A percentile compares a stretch with the other conserved stretches of the same genome.
These are phyloP conservation scores for Atlantisia rogersi DNA, from an alignment of 2,113 vertebrate species.

Conservation along the genomic window DNA sequence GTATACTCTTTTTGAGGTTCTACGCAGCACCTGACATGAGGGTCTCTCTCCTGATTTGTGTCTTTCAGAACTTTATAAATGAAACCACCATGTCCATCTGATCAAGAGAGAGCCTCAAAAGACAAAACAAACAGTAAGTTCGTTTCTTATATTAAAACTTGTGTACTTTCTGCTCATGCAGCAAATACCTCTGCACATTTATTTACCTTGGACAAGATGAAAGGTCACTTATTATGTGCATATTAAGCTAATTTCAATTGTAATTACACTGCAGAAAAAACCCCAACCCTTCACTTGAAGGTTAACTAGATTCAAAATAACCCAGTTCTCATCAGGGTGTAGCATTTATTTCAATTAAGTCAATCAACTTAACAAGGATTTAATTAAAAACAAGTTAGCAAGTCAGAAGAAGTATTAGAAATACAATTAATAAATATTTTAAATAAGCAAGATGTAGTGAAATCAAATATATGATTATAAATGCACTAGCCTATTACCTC, in stretches of 20 bases:
- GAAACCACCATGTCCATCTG: background rate
- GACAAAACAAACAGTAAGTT: background rate
- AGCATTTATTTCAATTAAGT: slow-evolving; percentile 59
- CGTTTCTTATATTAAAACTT: background rate
- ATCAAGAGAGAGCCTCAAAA: background rate
- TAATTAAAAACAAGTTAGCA: slow-evolving; percentile 62
- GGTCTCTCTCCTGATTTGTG: background rate
- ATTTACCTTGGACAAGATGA: slow-evolving; percentile 23
- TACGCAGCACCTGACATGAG: background rate
- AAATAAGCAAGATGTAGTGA: background rate
- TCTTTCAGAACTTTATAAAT: background rate
- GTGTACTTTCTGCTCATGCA: background rate
- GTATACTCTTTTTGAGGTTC: background rate
- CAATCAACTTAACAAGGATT: slow-evolving; percentile 47
- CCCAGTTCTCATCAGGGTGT: slow-evolving; percentile 42
- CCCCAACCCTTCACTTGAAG: background rate
- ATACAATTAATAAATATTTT: slow-evolving; percentile 51
- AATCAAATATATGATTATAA: background rate
- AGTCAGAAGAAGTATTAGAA: slow-evolving; percentile 29
- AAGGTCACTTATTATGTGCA: slow-evolving; percentile 32
- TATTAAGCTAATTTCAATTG: slow-evolving; percentile 39
- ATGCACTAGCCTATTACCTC: background rate
- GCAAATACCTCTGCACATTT: background rate
- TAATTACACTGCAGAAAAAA: slow-evolving; percentile 44
- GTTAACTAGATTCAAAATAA: slow-evolving; percentile 62